These are phyloP conservation scores for Tinea trinotella DNA, from an alignment of 2,888 invertebrate genomes.

Conservation along the genomic window DNA sequence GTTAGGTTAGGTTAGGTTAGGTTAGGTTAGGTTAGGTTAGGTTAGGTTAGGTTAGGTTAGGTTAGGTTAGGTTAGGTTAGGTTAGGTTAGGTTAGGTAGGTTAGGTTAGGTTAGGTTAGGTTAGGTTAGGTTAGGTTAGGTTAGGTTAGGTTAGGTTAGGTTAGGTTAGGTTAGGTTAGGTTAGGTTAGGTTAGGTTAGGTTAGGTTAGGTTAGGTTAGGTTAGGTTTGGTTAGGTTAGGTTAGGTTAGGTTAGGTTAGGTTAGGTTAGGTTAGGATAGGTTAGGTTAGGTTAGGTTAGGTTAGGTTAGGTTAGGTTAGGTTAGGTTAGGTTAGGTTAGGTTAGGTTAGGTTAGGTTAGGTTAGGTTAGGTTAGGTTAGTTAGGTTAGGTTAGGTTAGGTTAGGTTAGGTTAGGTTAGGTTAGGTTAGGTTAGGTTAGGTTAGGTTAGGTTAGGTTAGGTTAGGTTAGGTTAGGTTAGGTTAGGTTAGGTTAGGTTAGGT, in stretches of 20 bases:
- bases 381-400: conserved; percentile 24
- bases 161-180: conserved; percentile 24
- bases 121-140: too few relatives aligned
- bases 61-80: too few relatives aligned
- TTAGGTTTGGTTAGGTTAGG: conserved; percentile 26
- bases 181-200: conserved; percentile 25
- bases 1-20: too few relatives aligned
- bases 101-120: too few relatives aligned
- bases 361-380: conserved; percentile 24
- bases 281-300: conserved; percentile 26
- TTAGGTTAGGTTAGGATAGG: conserved; percentile 27
- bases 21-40: too few relatives aligned
- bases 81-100: too few relatives aligned
- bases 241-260: conserved; percentile 28
- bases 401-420: conserved; percentile 24
- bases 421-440: conserved; percentile 24
- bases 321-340: conserved; percentile 24
- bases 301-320: conserved; percentile 24
- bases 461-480: conserved; percentile 22
- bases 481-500: conserved; percentile 20
- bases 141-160: conserved; percentile 28
- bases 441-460: conserved; percentile 20
- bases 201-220: conserved; percentile 25
- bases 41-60: too few relatives aligned
- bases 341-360: conserved; percentile 24